Base-by-base conservation (phyloP, 2,113 vertebrate species). In the Dromaius novaehollandiae region DNA sequence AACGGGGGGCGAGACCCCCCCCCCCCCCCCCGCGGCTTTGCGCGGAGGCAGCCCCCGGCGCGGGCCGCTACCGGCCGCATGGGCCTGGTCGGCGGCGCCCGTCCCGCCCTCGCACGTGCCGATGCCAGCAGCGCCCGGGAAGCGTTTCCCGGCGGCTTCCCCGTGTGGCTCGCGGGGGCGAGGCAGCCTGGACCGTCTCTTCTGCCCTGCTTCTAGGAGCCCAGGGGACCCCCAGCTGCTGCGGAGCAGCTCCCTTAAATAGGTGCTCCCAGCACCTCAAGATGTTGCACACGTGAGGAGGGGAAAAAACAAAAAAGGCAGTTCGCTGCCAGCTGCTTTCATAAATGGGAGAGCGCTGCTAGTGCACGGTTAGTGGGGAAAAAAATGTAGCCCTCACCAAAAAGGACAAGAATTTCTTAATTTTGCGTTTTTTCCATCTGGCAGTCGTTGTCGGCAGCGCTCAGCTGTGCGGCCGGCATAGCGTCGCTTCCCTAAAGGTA, bases 371-470 rank as follows among this genome's bases (percentile, higher is more conserved):
- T 70, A 48, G 21, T 48, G 44, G 74, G 46, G 46, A 20, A 26
- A 26, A 48, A 36, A 50, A 14, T 2, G 44, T 36, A 44, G 32
- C 22, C 13, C 17, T 46, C 7, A 28, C 15, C 17, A 26, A 26
- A 24, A 34, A 26, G 8, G 24, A 30, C 55, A 0, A 24, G 18
- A 6, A 4, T 4, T 9, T 55, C 34, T 2, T 4, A 0, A 2
- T 8, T 18, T 18, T 34, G 32, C 16, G 0, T 53, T 64, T 32
- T 22, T 36, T 40, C 14, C 55, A 28, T 17, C 7, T 1, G 6
- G 9, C 80, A 11, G 44, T 4, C 34, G 0, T 3, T 50, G 34
- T 36, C n/a, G n/a, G n/a, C 1, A 65, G 44, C 9, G 2, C 70
- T 38, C 56, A 10, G 70, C 74, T 53, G 16, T 4, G 42, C 6